Evolutionary conservation across 2,113 vertebrate genomes (phyloP).

Genomic region (Sarotherodon lohbergeri): DNA sequence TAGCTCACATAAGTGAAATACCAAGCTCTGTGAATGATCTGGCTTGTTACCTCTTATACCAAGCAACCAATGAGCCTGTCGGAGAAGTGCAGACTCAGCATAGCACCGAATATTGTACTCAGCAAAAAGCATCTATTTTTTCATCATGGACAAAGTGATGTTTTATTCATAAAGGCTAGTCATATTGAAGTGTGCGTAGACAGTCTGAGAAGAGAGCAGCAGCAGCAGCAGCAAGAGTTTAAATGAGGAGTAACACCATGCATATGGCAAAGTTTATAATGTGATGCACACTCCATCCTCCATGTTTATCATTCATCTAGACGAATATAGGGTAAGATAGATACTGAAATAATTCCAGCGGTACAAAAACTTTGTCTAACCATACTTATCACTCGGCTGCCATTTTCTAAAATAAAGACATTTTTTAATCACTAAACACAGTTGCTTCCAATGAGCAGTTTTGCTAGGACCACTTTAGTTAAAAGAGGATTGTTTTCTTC

Average conservation of each 20-base stretch:
- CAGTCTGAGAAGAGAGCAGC: background rate
- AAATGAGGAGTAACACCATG: background rate
- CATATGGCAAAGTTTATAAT: background rate
- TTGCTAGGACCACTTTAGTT: background rate
- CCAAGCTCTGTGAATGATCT: slow-evolving; percentile 15
- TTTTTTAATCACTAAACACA: background rate
- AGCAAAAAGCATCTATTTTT: slow-evolving; percentile 32
- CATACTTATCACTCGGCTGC: background rate
- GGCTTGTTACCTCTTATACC: slow-evolving; percentile 20
- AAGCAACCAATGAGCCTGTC: slow-evolving; percentile 28
- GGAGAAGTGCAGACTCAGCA: slow-evolving; percentile 38
- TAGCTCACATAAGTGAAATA: slow-evolving; percentile 15
- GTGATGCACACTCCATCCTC: background rate
- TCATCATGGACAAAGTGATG: slow-evolving; percentile 19
- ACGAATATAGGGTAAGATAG: background rate
- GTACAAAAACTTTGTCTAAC: background rate
- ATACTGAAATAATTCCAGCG: background rate
- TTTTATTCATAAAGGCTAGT: slow-evolving; percentile 34
- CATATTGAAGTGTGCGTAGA: background rate
- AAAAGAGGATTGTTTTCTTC: background rate
- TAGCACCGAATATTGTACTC: slow-evolving; percentile 24
- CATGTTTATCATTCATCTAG: background rate
- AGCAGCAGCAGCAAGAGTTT: background rate
- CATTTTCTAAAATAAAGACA: background rate
- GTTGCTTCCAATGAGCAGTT: background rate